Percentiles rank a stretch among this genome's conserved stretches.
Conservation (phyloP, 2,888 invertebrate species). For the Phyllotreta cruciferae region DNA sequence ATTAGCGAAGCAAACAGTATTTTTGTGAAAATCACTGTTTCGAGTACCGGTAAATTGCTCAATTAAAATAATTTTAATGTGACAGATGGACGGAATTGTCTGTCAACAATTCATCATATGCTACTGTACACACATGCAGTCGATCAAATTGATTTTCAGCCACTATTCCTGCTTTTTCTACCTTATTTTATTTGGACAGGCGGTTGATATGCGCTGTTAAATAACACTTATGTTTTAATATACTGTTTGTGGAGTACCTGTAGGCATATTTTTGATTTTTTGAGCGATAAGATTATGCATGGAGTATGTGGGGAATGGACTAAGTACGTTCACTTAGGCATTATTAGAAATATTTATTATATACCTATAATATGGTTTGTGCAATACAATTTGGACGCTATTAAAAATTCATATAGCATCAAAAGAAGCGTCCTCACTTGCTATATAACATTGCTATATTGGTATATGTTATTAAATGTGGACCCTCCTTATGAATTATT, state of each 20-base stretch:
- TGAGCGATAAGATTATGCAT: constrained; percentile 9
- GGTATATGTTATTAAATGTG: too few relatives aligned
- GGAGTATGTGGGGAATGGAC: background rate
- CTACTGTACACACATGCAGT: constrained; percentile 55
- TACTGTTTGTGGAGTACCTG: constrained; percentile 46
- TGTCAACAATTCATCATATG: constrained; percentile 59
- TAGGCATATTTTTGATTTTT: constrained; percentile 22
- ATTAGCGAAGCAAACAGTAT: constrained; percentile 4
- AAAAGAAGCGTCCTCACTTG: too few relatives aligned
- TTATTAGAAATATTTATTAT: background rate
- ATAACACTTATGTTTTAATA: constrained; percentile 58
- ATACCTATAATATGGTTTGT: too few relatives aligned
- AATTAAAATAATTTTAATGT: constrained; percentile 60
- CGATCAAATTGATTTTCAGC: constrained; percentile 35
- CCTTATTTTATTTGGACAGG: constrained; percentile 42
- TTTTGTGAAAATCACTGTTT: constrained; percentile 40
- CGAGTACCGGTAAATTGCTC: constrained; percentile 48
- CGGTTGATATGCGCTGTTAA: constrained; percentile 58
- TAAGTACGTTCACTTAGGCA: background rate
- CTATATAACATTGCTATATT: too few relatives aligned
- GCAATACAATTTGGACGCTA: too few relatives aligned
- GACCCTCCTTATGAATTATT: too few relatives aligned
- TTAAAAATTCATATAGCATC: too few relatives aligned
- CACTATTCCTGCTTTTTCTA: constrained; percentile 17
- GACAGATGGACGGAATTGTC: constrained; percentile 55